phyloP scores from a whole-genome alignment of 2,888 invertebrate species.

The Parnassius mnemosyne region DNA sequence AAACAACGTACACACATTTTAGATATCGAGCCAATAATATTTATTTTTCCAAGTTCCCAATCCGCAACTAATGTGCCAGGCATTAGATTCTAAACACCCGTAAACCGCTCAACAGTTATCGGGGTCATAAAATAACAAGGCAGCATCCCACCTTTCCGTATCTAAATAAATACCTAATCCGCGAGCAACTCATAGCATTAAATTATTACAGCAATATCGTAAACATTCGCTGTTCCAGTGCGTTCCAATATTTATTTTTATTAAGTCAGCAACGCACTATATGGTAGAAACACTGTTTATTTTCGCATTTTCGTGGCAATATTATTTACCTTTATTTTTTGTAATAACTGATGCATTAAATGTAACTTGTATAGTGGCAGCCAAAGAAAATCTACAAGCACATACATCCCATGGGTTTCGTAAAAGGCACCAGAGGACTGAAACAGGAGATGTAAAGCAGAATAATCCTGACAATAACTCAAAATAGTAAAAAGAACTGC shows the following conservation, averaged over 20 bases:
- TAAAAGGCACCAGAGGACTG: too few species aligned
- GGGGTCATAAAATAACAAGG: slow-evolving; percentile 14
- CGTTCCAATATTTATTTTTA: too few species aligned
- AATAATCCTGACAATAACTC: too few species aligned
- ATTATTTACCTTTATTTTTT: too few species aligned
- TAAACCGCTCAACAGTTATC: slow-evolving; percentile 5
- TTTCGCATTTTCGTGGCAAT: background rate
- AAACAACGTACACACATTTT: too few species aligned
- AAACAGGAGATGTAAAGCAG: too few species aligned
- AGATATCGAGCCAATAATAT: slow-evolving; percentile 3
- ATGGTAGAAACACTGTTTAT: slow-evolving; percentile 27
- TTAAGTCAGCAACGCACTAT: too few species aligned
- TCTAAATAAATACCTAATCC: slow-evolving; percentile 70
- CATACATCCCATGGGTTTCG: too few species aligned
- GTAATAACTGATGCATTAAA: too few species aligned
- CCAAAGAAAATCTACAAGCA: too few species aligned
- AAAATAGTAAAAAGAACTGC: too few species aligned
- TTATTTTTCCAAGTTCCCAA: slow-evolving; percentile 14
- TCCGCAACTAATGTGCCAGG: slow-evolving; percentile 14
- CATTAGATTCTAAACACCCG: slow-evolving; percentile 20
- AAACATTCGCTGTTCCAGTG: slow-evolving; percentile 54
- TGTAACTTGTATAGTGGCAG: too few species aligned
- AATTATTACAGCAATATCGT: slow-evolving; percentile 70
- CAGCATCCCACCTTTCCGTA: slow-evolving; percentile 34
- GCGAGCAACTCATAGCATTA: slow-evolving; percentile 48